phyloP scores from a whole-genome alignment of 2,888 invertebrate species.

The Conomelus anceps region DNA sequence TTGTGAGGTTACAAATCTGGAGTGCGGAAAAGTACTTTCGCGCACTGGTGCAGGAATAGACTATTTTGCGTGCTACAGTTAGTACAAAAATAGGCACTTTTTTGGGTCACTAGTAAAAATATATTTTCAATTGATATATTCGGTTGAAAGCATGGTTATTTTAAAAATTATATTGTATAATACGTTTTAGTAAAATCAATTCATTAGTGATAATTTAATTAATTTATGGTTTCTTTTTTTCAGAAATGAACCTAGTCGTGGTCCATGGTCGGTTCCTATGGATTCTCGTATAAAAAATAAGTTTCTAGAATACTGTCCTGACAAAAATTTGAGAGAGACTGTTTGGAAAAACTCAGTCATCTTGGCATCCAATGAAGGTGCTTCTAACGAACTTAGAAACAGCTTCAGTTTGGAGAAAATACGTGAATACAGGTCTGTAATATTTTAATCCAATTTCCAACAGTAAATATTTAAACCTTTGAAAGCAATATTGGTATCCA shows the following conservation, averaged over 20 bases:
- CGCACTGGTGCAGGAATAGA: no score
- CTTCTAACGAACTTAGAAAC: conserved; percentile 45
- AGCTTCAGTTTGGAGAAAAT: conserved; percentile 73
- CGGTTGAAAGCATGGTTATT: no score
- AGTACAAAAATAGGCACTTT: no score
- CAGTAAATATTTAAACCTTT: neutral
- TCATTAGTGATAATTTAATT: neutral
- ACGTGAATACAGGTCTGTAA: conserved; percentile 53
- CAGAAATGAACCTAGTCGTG: conserved; percentile 43
- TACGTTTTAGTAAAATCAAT: neutral
- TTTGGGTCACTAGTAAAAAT: no score
- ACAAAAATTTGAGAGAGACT: conserved; percentile 70
- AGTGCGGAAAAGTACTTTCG: no score
- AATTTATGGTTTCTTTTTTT: neutral
- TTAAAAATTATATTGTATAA: neutral
- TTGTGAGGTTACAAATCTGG: no score
- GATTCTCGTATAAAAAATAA: conserved; percentile 62
- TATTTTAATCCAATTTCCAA: no score
- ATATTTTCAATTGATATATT: no score
- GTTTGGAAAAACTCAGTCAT: conserved; percentile 71
- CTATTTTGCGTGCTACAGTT: no score
- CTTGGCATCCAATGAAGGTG: conserved; percentile 37
- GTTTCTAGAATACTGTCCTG: conserved; percentile 80
- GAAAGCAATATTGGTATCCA: no score
- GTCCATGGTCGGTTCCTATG: conserved; percentile 81